Base-by-base conservation (phyloP, 2,113 vertebrate genomes). In the Mus pahari region DNA sequence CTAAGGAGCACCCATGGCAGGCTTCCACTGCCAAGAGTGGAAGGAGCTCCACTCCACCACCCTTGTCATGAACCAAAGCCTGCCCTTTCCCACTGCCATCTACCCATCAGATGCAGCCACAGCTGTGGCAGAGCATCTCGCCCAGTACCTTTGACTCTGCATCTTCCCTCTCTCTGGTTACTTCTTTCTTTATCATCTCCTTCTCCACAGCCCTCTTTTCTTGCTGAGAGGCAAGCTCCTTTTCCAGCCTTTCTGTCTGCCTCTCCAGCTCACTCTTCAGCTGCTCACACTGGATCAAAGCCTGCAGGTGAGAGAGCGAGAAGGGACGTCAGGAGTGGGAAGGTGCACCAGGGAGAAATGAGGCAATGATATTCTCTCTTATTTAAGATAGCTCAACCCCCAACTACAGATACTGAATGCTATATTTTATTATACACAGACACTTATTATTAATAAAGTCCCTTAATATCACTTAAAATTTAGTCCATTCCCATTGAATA, bases 261-360 rank as follows among this genome's bases (percentile, higher is more conserved):
- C 98, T 98, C 77, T 98, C 96, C 94, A 99, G 97, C 74, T 99
- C 99, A 81, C 97, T 99, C 98, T 98, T 99, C 94, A 99, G 79
- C 95, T 99, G 99, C 87, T 99, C 99, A 98, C 98, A 99, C 91
- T 99, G 98, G 78, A 99, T 98, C 90, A 99, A 95, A 93, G 98
- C 98, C 99, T 99, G 97, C 36, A 98, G 78, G 78, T 2, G 66
- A 73, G 75, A 68, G 39, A 88, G 42, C 14, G 8, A 90, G 45
- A 70, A 17, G 22, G 10, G 28, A 75, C 8, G 14, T 93, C 8
- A 89, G 73, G n/a, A 60, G 88, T 94, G 60, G 17, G 8, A 77
- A 82, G 94, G 62, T 48, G 24, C 53, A 22, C 6, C 36, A 7
- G 13, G n/a, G 11, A 24, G 31, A 58, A 82, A 78, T 50, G 13